Percentiles rank a stretch among this genome's conserved stretches.
Evolutionary conservation across 2,797 vertebrate genomes (phyloP).

Genomic region (Menidia menidia): DNA sequence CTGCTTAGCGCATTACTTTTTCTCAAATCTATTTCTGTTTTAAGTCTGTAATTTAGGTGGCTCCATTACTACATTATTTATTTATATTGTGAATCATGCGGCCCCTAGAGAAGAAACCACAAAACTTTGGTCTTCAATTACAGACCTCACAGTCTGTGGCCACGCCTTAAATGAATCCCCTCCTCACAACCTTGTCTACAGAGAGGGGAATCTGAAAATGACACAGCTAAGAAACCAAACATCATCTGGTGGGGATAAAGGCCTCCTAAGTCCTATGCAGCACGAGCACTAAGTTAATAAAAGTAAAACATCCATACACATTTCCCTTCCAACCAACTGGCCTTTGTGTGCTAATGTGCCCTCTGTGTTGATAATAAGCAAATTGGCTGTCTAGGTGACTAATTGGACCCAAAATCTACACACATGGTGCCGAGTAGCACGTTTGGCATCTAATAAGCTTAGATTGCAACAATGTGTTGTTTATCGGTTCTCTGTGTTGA

Average conservation of each 20-base stretch:
- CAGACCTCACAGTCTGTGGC: constrained; percentile 74
- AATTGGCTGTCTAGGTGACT: constrained; percentile 11
- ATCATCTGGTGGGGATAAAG: constrained; percentile 26
- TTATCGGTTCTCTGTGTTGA: constrained; percentile 57
- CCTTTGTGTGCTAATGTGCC: constrained; percentile 16
- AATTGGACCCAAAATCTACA: constrained; percentile 21
- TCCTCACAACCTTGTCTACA: constrained; percentile 57
- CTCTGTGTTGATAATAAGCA: constrained; percentile 31
- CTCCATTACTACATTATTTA: constrained; percentile 84
- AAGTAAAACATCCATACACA: constrained; percentile 16
- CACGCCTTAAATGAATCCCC: constrained; percentile 76
- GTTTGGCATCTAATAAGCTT: constrained; percentile 39
- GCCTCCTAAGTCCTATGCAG: constrained; percentile 16
- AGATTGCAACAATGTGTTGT: constrained; percentile 54
- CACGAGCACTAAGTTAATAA: constrained; percentile 36
- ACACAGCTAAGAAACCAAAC: constrained; percentile 50
- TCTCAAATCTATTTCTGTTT: constrained; percentile 77
- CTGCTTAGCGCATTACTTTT: constrained; percentile 52
- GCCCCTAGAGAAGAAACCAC: constrained; percentile 75
- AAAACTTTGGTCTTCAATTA: constrained; percentile 82
- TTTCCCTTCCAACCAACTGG: constrained; percentile 19
- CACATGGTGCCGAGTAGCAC: constrained; percentile 4
- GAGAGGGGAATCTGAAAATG: constrained; percentile 52
- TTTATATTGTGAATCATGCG: constrained; percentile 82
- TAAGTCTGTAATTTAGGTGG: constrained; percentile 82